These are phyloP conservation scores for Philopedon plagiatum DNA, from an alignment of 2,888 invertebrate genomes.

Conservation along the genomic window DNA sequence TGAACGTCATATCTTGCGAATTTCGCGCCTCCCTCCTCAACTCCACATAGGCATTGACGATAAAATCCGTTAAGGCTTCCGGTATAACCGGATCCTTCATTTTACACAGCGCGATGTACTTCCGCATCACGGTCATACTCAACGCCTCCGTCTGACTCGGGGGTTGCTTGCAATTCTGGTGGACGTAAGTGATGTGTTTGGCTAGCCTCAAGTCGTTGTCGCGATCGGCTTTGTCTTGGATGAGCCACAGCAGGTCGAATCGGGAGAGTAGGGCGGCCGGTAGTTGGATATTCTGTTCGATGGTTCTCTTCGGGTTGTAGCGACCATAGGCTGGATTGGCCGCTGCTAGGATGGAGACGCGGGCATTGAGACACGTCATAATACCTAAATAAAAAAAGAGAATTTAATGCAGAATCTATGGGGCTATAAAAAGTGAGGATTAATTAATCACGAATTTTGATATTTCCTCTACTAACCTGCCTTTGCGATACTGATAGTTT, in stretches of 20 bases:
- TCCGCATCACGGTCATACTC: conserved; percentile 93
- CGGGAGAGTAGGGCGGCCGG: conserved; percentile 97
- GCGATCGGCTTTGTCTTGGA: conserved; percentile 84
- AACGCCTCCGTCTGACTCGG: conserved; percentile 81
- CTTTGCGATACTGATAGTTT: conserved; percentile 99
- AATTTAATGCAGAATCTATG: too few relatives aligned
- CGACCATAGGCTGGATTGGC: conserved; percentile 99
- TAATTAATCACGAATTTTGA: background rate
- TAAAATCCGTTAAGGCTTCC: conserved; percentile 86
- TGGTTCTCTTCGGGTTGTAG: conserved; percentile 94
- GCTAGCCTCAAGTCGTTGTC: conserved; percentile 85
- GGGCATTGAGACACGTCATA: conserved; percentile 97
- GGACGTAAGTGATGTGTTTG: conserved; percentile 98
- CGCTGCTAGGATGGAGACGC: conserved; percentile 97
- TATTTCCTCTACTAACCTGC: conserved; percentile 59
- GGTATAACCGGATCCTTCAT: conserved; percentile 91
- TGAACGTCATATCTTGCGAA: conserved; percentile 92
- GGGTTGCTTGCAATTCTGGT: conserved; percentile 92
- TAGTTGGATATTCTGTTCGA: conserved; percentile 98
- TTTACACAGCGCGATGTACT: conserved; percentile 93
- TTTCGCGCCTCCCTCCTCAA: conserved; percentile 89
- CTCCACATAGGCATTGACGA: conserved; percentile 89
- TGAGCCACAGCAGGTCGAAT: conserved; percentile 96
- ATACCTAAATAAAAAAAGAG: conserved; percentile 89
- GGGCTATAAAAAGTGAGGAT: conserved; percentile 51